Conservation (phyloP, 2,797 vertebrate species). For the Petrocephalus schoutedeni region DNA sequence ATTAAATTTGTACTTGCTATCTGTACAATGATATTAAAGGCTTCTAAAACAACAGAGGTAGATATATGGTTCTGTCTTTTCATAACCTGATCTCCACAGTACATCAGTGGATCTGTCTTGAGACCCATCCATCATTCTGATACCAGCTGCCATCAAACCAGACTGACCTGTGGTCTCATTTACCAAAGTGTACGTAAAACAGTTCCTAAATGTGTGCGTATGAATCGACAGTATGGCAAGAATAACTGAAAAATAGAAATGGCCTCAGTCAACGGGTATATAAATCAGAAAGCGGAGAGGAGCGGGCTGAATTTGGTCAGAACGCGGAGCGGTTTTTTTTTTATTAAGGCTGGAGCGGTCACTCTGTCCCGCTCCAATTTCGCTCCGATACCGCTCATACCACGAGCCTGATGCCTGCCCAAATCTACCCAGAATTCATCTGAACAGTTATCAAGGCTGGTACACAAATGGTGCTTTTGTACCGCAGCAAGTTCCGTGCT, state of each 20-base stretch:
- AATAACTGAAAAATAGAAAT: background rate
- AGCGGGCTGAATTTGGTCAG: too few relatives aligned
- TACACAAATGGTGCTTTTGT: too few relatives aligned
- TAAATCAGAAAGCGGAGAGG: background rate
- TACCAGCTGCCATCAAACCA: background rate
- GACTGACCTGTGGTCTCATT: background rate
- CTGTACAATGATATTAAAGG: background rate
- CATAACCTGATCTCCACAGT: background rate
- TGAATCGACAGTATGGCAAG: background rate
- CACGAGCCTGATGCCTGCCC: too few relatives aligned
- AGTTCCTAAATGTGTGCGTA: background rate
- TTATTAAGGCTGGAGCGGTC: too few relatives aligned
- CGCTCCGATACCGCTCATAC: too few relatives aligned
- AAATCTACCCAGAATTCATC: too few relatives aligned
- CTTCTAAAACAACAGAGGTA: background rate
- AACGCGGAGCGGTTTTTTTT: too few relatives aligned
- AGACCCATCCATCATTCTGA: background rate
- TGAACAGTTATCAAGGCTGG: too few relatives aligned
- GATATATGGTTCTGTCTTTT: background rate
- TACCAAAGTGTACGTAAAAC: background rate
- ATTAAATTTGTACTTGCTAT: background rate
- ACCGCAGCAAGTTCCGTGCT: too few relatives aligned
- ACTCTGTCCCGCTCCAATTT: too few relatives aligned
- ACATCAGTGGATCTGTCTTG: background rate
- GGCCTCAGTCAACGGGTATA: background rate